Evolutionary conservation across 2,888 invertebrate species (phyloP).

Genomic region (Conistra vaccinii): DNA sequence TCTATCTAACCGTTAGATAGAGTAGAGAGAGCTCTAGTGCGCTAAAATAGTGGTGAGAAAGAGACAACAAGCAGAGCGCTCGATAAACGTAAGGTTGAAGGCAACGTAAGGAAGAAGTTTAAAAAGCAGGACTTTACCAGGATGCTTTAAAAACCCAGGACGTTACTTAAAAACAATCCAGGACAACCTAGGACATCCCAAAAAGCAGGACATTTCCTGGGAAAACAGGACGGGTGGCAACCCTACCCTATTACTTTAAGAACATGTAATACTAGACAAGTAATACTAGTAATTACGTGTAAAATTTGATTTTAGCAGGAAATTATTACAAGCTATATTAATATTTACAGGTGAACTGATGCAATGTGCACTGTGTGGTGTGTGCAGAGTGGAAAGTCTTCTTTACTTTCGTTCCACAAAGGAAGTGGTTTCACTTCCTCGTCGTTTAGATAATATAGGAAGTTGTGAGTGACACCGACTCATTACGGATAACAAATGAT

Average conservation of each 20-base stretch:
- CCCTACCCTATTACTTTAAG: background rate
- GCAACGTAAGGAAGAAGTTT: no score
- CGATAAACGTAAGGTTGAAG: no score
- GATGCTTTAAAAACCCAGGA: no score
- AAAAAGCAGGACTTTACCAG: no score
- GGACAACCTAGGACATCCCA: no score
- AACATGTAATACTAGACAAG: background rate
- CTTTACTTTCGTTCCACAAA: conserved; percentile 58
- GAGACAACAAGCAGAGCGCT: no score
- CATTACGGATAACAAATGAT: conserved; percentile 62
- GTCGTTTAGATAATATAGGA: conserved; percentile 67
- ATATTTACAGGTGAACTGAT: conserved; percentile 6
- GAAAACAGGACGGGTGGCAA: no score
- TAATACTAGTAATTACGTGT: background rate
- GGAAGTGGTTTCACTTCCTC: conserved; percentile 72
- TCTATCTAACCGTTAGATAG: no score
- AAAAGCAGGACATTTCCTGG: no score
- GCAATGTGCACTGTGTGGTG: conserved; percentile 18
- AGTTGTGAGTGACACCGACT: conserved; percentile 59
- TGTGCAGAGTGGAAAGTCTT: conserved; percentile 64
- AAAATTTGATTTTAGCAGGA: background rate
- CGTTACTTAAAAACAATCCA: no score
- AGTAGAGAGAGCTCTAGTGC: no score
- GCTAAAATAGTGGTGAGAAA: no score
- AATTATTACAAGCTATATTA: background rate